Percentiles rank a stretch among this genome's conserved stretches.
Evolutionary conservation across 2,113 vertebrate species (phyloP).

Genomic region (Forbesichthys agassizii): DNA sequence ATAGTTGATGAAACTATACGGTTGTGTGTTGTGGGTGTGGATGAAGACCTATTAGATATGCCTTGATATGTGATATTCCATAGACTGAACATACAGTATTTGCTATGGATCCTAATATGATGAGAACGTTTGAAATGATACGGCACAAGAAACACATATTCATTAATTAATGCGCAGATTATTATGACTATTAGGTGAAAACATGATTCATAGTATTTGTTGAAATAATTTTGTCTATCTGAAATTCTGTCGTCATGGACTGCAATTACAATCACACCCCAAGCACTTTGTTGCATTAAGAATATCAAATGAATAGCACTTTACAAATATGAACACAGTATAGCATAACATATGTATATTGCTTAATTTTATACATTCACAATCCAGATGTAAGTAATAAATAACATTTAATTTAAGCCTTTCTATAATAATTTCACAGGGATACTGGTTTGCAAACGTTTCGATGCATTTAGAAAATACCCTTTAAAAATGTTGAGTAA

Average conservation of each 20-base stretch:
- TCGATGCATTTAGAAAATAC: neutral
- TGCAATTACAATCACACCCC: constrained; percentile 31
- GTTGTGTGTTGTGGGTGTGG: too few relatives aligned
- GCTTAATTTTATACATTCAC: constrained; percentile 66
- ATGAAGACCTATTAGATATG: too few relatives aligned
- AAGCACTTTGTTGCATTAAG: constrained; percentile 28
- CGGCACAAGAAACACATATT: too few relatives aligned
- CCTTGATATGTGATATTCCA: too few relatives aligned
- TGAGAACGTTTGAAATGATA: too few relatives aligned
- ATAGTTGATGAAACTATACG: too few relatives aligned
- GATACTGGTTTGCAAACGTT: neutral
- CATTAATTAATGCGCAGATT: too few relatives aligned
- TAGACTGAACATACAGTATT: too few relatives aligned
- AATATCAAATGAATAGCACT: constrained; percentile 43
- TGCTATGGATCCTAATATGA: too few relatives aligned
- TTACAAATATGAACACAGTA: constrained; percentile 45
- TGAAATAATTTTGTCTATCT: constrained; percentile 9
- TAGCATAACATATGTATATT: constrained; percentile 60
- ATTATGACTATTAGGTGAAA: too few relatives aligned
- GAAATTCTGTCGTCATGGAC: constrained; percentile 3
- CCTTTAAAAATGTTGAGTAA: too few relatives aligned
- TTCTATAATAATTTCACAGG: constrained; percentile 29
- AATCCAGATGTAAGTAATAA: constrained; percentile 52
- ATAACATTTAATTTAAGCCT: constrained; percentile 55
- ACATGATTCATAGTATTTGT: too few relatives aligned